Evolutionary conservation across 2,888 invertebrate genomes (phyloP).

Genomic region (Nomada lathburiana): DNA sequence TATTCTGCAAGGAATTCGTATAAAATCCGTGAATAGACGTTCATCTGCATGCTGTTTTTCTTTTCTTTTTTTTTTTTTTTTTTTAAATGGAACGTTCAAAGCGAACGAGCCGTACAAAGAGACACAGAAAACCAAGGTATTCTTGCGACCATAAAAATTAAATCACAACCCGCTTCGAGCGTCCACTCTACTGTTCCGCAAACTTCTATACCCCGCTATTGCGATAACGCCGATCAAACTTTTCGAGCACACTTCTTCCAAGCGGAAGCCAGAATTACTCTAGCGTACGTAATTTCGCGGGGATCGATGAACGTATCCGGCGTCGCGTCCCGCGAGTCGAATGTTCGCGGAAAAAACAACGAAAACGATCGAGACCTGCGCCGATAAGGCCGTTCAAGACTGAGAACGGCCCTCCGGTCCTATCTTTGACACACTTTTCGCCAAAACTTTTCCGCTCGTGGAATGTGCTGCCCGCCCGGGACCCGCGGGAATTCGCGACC

Average conservation of each 20-base stretch:
- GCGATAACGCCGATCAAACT: background rate
- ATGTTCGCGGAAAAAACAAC: background rate
- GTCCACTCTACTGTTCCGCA: background rate
- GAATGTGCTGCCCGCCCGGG: background rate
- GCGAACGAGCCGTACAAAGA: too few species aligned
- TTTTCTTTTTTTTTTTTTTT: too few species aligned
- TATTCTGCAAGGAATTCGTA: constrained; percentile 76
- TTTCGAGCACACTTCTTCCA: background rate
- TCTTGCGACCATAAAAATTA: background rate
- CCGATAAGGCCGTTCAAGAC: constrained; percentile 31
- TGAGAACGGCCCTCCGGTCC: background rate
- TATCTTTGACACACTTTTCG: constrained; percentile 38
- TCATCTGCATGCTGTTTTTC: too few species aligned
- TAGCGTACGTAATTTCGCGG: constrained; percentile 23
- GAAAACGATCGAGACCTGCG: constrained; percentile 21
- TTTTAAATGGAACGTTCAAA: too few species aligned
- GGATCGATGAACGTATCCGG: constrained; percentile 18
- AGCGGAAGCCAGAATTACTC: background rate
- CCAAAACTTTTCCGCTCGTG: constrained; percentile 24
- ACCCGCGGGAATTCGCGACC: constrained; percentile 36
- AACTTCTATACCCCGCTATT: background rate
- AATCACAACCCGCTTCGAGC: background rate
- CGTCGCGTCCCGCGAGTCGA: background rate
- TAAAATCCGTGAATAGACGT: background rate
- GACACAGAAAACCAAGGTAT: background rate